These are phyloP conservation scores for Dryobates pubescens DNA, from an alignment of 2,797 vertebrate genomes.

Conservation along the genomic window DNA sequence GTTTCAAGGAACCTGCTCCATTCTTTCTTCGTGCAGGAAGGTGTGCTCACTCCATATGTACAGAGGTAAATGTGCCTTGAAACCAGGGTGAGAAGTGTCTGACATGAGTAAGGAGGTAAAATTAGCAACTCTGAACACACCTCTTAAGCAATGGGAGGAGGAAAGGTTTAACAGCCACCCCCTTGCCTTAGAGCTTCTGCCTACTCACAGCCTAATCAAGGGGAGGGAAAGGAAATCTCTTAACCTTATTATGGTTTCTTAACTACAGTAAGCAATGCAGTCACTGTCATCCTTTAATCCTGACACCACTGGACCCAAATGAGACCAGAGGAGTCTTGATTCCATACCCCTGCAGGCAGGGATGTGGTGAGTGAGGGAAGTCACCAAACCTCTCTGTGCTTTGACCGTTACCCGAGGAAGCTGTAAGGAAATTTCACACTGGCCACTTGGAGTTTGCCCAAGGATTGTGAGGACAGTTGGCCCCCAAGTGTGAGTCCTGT, in stretches of 20 bases:
- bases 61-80: not conserved
- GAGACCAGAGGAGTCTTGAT: not conserved
- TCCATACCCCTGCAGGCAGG: not conserved
- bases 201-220: not conserved
- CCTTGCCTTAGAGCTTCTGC: not conserved
- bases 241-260: constrained; percentile 54
- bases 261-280: constrained; percentile 31
- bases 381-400: not conserved
- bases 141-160: not conserved
- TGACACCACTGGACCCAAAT: not conserved
- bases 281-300: constrained; percentile 48
- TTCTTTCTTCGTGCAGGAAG: not conserved
- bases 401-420: not conserved
- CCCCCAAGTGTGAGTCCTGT: not conserved
- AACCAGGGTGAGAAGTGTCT: not conserved
- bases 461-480: not conserved
- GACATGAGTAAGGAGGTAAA: not conserved
- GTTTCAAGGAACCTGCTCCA: not conserved
- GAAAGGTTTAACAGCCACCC: not conserved
- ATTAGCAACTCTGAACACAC: not conserved
- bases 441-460: not conserved
- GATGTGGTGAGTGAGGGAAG: not conserved
- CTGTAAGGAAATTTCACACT: not conserved
- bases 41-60: not conserved
- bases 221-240: constrained; percentile 45